Percentiles rank a stretch among this genome's conserved stretches.
These are phyloP conservation scores for Holocentrus rufus DNA, from an alignment of 2,797 vertebrate genomes.

Conservation along the genomic window DNA sequence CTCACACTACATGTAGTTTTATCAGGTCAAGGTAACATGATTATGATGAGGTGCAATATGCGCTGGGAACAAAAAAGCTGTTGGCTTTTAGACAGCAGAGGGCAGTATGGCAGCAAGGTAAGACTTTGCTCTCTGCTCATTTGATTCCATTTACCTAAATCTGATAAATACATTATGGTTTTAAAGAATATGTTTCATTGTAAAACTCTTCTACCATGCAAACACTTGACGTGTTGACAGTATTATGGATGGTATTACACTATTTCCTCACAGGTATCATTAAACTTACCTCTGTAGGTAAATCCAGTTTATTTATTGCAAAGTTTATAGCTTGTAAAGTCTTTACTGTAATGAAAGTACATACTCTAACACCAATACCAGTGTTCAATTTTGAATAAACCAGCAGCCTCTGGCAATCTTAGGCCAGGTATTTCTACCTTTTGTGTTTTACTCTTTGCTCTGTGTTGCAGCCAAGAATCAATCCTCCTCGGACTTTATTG, in stretches of 20 bases:
- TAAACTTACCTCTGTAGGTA: background rate
- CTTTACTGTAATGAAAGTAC: background rate
- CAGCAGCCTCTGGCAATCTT: background rate
- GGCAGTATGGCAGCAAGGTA: slow-evolving; percentile 51
- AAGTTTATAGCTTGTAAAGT: background rate
- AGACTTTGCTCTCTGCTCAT: background rate
- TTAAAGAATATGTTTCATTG: background rate
- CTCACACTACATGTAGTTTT: slow-evolving; percentile 61
- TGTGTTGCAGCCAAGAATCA: background rate
- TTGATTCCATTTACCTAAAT: background rate
- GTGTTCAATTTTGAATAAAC: background rate
- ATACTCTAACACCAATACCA: background rate
- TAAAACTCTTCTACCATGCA: background rate
- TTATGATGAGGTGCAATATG: slow-evolving; percentile 16
- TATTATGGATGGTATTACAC: background rate
- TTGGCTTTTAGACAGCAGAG: slow-evolving; percentile 56
- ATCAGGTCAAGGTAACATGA: slow-evolving; percentile 77
- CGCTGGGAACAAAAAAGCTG: background rate
- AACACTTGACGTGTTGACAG: background rate
- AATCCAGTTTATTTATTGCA: background rate
- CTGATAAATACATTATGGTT: background rate
- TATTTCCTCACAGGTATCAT: too few relatives aligned
- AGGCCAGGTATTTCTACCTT: background rate
- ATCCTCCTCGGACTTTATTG: background rate
- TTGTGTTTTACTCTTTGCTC: background rate